Base-by-base conservation (phyloP, 2,797 vertebrate genomes). In the Sardinella longiceps region DNA sequence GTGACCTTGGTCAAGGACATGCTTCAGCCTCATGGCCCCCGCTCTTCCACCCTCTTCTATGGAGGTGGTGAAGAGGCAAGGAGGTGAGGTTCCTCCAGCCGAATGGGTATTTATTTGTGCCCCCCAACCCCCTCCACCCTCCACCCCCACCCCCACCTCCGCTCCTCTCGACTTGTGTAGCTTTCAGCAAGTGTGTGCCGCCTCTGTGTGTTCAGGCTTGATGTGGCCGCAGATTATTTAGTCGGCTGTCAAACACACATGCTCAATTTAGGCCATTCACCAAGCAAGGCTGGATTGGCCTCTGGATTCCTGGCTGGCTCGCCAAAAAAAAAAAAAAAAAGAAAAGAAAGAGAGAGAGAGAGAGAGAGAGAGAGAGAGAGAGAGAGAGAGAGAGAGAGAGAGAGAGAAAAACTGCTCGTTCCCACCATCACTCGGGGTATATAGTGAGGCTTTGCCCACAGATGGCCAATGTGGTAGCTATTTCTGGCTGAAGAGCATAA, bases 391-490 rank as follows among this genome's bases (percentile, higher is more conserved):
- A 18, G 1, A 1, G 37, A 39, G 25, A 15, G 37, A 30, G 63
- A 4, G 12, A n/a, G 30, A 43, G 23, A 77, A 77, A 77, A 37
- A 23, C 70, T 18, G 33, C 15, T 58, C 63, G 80, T 81, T 81
- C 81, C 39, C 51, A 70, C 66, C 11, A 53, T 82, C 86, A 80
- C 81, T 82, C 77, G 33, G 37, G 70, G 70, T 37, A 33, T 39
- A 77, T 66, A 6, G 46, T 81, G 84, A 82, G 43, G 66, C 70
- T 80, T 81, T 88, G 80, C 85, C 80, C 81, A 81, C 82, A 84
- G 50, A 84, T 85, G 43, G 88, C 90, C 94, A 95, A 95, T 95
- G 90, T 94, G 94, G 95, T 94, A 95, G 94, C 93, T 93, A 95
- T 96, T 95, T 94, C 56, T 81, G 70, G 60, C 58, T 81, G 84